Evolutionary conservation across 2,888 invertebrate species (phyloP).

Genomic region (Drosophila trichaetosa): DNA sequence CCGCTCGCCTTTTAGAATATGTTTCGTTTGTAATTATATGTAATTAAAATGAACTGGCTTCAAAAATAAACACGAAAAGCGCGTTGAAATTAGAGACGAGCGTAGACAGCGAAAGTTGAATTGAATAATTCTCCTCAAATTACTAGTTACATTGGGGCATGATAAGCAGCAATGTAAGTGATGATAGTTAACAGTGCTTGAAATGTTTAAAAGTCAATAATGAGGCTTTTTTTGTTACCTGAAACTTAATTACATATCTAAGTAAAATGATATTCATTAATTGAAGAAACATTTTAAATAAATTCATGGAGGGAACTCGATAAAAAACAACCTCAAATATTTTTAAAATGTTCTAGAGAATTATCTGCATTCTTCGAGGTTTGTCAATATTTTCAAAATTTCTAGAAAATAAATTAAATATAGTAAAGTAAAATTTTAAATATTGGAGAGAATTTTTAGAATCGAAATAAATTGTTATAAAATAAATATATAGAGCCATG

Average conservation of each 20-base stretch:
- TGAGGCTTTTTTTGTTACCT: not conserved
- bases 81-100: conserved; percentile 27
- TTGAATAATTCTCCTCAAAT: conserved; percentile 46
- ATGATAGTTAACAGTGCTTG: conserved; percentile 21
- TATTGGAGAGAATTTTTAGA: not conserved
- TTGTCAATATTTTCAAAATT: not conserved
- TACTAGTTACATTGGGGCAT: conserved; percentile 32
- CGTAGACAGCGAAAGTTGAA: conserved; percentile 63
- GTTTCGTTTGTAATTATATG: conserved; percentile 64
- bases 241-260: not conserved
- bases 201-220: not conserved
- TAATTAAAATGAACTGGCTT: conserved; percentile 67
- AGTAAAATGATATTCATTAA: not conserved
- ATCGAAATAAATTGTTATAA: not conserved
- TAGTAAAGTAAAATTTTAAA: not conserved
- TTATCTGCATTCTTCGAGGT: not conserved
- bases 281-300: not conserved
- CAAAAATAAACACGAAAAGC: conserved; percentile 18
- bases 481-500: not conserved
- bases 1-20: conserved; percentile 49
- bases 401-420: not conserved
- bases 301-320: not conserved
- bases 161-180: conserved; percentile 30
- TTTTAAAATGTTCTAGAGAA: not conserved
- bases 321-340: not conserved